Conservation (phyloP, 2,888 invertebrate genomes). For the Oxytorus armatus region DNA sequence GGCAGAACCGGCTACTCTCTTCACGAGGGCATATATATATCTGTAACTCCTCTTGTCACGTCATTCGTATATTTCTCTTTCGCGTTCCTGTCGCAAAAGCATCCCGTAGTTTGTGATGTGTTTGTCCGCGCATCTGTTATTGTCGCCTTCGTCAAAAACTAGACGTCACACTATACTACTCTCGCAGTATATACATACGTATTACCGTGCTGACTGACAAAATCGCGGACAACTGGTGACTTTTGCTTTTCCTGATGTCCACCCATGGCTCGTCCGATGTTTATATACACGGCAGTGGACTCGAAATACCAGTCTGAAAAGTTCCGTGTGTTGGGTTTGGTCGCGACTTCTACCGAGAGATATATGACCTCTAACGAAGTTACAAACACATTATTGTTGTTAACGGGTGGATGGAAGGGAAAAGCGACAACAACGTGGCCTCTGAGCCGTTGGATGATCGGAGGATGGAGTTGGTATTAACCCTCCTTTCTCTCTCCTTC, state of each 20-base stretch:
- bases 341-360: conserved; percentile 72
- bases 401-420: conserved; percentile 57
- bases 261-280: neutral
- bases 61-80: conserved; percentile 36
- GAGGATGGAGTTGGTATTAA: conserved; percentile 51
- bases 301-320: conserved; percentile 1
- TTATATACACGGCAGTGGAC: neutral
- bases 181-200: neutral
- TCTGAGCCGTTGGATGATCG: conserved; percentile 54
- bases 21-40: conserved; percentile 50
- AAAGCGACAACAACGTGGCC: conserved; percentile 43
- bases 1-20: conserved; percentile 63
- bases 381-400: conserved; percentile 80
- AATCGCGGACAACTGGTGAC: conserved; percentile 5
- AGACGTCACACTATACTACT: conserved; percentile 21
- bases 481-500: conserved; percentile 79
- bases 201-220: conserved; percentile 11
- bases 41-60: conserved; percentile 41
- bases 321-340: conserved; percentile 3
- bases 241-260: conserved; percentile 4
- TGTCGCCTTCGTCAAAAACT: conserved; percentile 56
- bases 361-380: conserved; percentile 79
- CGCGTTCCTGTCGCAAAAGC: conserved; percentile 40
- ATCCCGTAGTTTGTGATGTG: conserved; percentile 43
- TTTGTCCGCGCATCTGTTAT: conserved; percentile 61